Evolutionary conservation across 2,797 vertebrate genomes (phyloP).

Genomic region (Peromyscus melanophrys): DNA sequence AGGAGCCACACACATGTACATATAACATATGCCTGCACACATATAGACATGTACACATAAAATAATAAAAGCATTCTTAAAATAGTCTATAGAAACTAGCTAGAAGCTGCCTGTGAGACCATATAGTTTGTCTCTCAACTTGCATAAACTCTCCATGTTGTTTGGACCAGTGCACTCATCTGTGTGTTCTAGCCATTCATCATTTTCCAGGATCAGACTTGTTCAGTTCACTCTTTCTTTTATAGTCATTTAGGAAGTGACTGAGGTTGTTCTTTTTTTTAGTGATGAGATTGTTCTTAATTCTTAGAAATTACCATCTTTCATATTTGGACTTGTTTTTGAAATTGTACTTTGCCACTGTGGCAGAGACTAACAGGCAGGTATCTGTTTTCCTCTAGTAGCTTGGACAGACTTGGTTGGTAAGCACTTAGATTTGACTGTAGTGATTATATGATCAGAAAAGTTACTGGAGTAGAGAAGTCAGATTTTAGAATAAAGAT

Average conservation of each 20-base stretch:
- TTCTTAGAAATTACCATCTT: constrained; percentile 13
- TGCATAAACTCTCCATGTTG: background rate
- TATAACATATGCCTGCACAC: background rate
- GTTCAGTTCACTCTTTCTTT: constrained; percentile 28
- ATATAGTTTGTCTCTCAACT: background rate
- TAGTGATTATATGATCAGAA: constrained; percentile 30
- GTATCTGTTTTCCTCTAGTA: constrained; percentile 40
- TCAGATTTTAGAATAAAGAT: background rate
- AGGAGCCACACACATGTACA: background rate
- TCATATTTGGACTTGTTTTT: constrained; percentile 52
- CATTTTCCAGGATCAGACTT: background rate
- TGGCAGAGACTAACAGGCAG: constrained; percentile 7
- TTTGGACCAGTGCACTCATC: background rate
- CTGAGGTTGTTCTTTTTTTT: background rate
- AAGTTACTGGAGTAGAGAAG: background rate
- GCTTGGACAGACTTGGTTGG: background rate
- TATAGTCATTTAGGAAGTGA: constrained; percentile 26
- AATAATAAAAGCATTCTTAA: background rate
- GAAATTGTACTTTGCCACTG: background rate
- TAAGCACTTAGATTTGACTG: constrained; percentile 41
- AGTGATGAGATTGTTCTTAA: constrained; percentile 25
- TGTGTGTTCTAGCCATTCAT: background rate
- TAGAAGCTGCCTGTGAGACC: background rate
- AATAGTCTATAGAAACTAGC: background rate
- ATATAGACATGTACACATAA: background rate